Base-by-base conservation (phyloP, 2,113 vertebrate genomes). In the Hippocampus zosterae region DNA sequence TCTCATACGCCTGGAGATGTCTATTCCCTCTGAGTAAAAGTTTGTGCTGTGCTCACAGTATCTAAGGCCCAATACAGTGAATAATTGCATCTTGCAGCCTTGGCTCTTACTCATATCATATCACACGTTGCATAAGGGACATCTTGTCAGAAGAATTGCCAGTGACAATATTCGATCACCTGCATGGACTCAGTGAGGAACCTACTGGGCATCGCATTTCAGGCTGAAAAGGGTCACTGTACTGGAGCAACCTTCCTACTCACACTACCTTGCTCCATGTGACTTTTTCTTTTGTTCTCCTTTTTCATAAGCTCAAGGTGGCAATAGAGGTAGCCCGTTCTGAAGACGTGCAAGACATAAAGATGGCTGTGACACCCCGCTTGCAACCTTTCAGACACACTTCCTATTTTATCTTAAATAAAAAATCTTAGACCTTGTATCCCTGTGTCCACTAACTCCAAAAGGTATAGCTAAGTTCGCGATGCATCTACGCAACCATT, bases 401-500 rank as follows among this genome's bases (percentile, higher is more conserved):
- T 11, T 12, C 12, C 2, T 44, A 44, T 11, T 11, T 11, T 44
- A 57, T 15, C 50, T 37, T 37, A 33, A 33, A 33, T 33, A 57
- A 4, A 25, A 25, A 27, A 16, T 25, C 25, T 59, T 2, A 7
- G 13, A 59, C 56, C 23, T 59, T 46, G 44, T 15, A 15, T 3
- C 25, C 67, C 65, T 0, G 11, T 68, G 46, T 33, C 44, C 29
- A 76, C 18, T 41, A 44, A 21, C 21, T 25, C 60, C 44, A 55
- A 5, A 73, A 79, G 82, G 78, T 74, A 87, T 83, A 68, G 41
- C 74, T 76, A 64, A 73, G 84, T 71, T 59, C 68, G 74, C 75
- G 70, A 79, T 84, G 84, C 77, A 85, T 72, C 62, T 52, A 23
- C 75, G 80, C 75, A 71, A 83, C 84, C 77, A 84, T 87, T 75